Evolutionary conservation across 1,140 invertebrate species (phyloP).

Genomic region (Hetaerina americana): DNA sequence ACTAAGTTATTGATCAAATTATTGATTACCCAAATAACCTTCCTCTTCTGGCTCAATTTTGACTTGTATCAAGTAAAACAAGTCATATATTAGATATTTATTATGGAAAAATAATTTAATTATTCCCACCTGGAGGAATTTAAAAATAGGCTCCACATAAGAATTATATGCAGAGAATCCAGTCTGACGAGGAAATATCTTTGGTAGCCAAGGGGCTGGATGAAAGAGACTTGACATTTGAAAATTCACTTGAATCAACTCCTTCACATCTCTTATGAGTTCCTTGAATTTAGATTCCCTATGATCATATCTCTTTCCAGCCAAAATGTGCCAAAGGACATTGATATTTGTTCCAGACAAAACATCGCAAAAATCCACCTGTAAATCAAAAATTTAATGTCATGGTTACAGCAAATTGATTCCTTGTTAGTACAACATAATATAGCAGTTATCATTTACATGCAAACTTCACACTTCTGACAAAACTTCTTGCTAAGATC

Average conservation of each 20-base stretch:
- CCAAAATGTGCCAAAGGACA: conserved; percentile 17
- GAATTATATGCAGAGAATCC: background rate
- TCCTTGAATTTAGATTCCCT: background rate
- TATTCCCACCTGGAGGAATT: background rate
- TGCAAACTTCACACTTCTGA: no score
- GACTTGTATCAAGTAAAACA: no score
- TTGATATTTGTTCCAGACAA: conserved; percentile 16
- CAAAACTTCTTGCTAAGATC: no score
- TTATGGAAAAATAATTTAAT: no score
- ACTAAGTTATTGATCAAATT: no score
- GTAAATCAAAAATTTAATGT: background rate
- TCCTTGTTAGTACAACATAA: background rate
- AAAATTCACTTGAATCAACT: background rate
- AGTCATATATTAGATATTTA: no score
- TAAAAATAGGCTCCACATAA: background rate
- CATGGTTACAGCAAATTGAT: background rate
- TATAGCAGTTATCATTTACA: no score
- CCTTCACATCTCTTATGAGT: background rate
- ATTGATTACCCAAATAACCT: no score
- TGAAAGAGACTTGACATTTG: background rate
- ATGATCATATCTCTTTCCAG: conserved; percentile 3
- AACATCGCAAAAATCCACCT: conserved; percentile 16
- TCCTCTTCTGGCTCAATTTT: no score
- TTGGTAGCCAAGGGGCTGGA: background rate
- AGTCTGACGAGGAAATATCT: background rate